phyloP scores from a whole-genome alignment of 2,888 invertebrate species.

The Zygogramma bicolorata region DNA sequence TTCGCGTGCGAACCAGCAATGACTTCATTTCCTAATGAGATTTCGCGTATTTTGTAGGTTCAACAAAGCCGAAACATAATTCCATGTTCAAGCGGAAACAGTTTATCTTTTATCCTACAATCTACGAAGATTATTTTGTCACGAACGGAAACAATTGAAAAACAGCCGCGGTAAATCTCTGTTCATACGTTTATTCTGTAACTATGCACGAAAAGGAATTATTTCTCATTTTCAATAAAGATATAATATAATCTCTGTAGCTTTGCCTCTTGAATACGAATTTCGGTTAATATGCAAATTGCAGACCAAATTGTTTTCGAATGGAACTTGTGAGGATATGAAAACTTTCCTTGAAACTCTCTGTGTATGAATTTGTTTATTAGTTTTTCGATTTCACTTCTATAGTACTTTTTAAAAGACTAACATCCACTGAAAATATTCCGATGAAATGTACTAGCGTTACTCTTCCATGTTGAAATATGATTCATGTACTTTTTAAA shows the following conservation, averaged over 20 bases:
- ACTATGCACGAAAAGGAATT: background rate
- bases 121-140: constrained; percentile 28
- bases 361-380: background rate
- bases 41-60: constrained; percentile 23
- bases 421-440: background rate
- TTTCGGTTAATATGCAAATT: constrained; percentile 5
- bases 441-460: background rate
- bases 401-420: background rate
- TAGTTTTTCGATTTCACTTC: background rate
- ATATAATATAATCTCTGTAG: constrained; percentile 1
- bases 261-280: background rate
- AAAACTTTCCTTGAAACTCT: background rate
- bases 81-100: constrained; percentile 20
- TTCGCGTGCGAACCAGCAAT: constrained; percentile 23
- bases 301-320: background rate
- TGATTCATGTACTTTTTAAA: too few relatives aligned
- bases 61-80: constrained; percentile 27
- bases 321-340: background rate
- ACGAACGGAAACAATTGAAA: constrained; percentile 34
- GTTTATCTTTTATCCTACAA: constrained; percentile 29
- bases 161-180: constrained; percentile 26
- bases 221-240: constrained; percentile 10
- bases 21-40: constrained; percentile 29
- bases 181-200: constrained; percentile 16
- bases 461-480: too few relatives aligned